phyloP scores from a whole-genome alignment of 1,140 invertebrate species.

The Rhagoletis pomonella region DNA sequence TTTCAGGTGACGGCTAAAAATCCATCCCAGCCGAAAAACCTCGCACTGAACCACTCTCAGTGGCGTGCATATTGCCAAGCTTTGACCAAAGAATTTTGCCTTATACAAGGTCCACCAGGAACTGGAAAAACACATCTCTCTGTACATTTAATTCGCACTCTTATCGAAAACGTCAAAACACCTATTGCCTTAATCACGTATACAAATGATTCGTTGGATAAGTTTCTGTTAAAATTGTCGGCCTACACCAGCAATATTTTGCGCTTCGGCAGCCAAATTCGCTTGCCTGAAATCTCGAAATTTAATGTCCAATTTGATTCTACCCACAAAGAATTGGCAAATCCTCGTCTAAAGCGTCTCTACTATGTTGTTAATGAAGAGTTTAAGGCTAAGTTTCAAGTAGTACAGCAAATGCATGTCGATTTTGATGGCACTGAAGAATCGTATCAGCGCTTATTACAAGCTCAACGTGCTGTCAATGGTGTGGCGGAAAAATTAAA shows the following conservation, averaged over 20 bases:
- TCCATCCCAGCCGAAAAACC: background rate
- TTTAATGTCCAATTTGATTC: slow-evolving; percentile 60
- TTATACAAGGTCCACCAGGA: slow-evolving; percentile 89
- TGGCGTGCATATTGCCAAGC: slow-evolving; percentile 77
- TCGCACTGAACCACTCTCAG: slow-evolving; percentile 75
- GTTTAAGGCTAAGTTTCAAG: slow-evolving; percentile 66
- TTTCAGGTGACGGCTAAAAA: slow-evolving; percentile 48
- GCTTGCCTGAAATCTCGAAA: slow-evolving; percentile 59
- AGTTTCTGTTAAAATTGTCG: slow-evolving; percentile 87
- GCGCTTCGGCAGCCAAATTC: slow-evolving; percentile 83
- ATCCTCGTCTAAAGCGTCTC: slow-evolving; percentile 62
- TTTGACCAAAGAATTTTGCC: slow-evolving; percentile 78
- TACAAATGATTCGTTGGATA: slow-evolving; percentile 92
- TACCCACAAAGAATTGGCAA: slow-evolving; percentile 51
- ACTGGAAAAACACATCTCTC: slow-evolving; percentile 89
- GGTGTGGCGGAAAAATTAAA: slow-evolving; percentile 61
- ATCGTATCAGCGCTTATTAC: slow-evolving; percentile 69
- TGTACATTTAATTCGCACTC: slow-evolving; percentile 78
- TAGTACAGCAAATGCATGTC: slow-evolving; percentile 63
- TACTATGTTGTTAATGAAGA: slow-evolving; percentile 67
- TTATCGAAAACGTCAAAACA: slow-evolving; percentile 76
- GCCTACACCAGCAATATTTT: slow-evolving; percentile 78
- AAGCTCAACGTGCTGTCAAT: slow-evolving; percentile 60
- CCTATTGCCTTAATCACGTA: slow-evolving; percentile 88
- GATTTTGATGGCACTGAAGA: slow-evolving; percentile 71